Conservation (phyloP, 1,140 invertebrate species). For the Aphaenogaster ashmeadi region DNA sequence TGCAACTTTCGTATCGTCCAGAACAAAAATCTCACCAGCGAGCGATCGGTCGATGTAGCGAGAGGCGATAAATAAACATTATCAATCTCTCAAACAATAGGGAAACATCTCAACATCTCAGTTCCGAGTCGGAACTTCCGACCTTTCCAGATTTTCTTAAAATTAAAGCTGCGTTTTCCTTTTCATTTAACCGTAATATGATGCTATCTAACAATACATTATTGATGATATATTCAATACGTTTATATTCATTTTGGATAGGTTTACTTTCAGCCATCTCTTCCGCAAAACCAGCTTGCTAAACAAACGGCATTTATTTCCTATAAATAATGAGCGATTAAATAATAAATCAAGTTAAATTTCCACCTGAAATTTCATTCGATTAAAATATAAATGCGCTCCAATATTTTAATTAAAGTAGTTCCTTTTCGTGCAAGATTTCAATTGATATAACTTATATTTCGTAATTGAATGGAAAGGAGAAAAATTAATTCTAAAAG, state of each 20-base stretch:
- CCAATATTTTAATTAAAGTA: slow-evolving; percentile 33
- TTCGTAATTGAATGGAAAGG: neutral
- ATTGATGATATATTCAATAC: neutral
- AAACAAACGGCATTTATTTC: neutral
- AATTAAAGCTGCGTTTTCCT: neutral
- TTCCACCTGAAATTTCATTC: slow-evolving; percentile 16
- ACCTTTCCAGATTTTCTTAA: neutral
- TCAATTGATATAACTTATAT: neutral
- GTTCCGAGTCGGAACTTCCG: no score
- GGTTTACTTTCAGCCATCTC: neutral
- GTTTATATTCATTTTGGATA: slow-evolving; percentile 5
- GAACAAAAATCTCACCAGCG: slow-evolving; percentile 47
- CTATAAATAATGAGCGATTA: neutral
- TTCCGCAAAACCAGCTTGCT: neutral
- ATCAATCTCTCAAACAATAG: slow-evolving; percentile 5
- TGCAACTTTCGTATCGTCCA: slow-evolving; percentile 66
- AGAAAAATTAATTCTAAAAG: slow-evolving; percentile 10
- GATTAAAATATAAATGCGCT: neutral
- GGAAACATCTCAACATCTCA: neutral
- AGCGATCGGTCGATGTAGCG: neutral
- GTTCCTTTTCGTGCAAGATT: neutral
- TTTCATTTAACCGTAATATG: neutral
- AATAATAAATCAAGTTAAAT: neutral
- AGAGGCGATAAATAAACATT: slow-evolving; percentile 30
- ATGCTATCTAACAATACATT: slow-evolving; percentile 1